These are phyloP conservation scores for Chrysotoxum bicinctum DNA, from an alignment of 2,888 invertebrate species.

Conservation along the genomic window DNA sequence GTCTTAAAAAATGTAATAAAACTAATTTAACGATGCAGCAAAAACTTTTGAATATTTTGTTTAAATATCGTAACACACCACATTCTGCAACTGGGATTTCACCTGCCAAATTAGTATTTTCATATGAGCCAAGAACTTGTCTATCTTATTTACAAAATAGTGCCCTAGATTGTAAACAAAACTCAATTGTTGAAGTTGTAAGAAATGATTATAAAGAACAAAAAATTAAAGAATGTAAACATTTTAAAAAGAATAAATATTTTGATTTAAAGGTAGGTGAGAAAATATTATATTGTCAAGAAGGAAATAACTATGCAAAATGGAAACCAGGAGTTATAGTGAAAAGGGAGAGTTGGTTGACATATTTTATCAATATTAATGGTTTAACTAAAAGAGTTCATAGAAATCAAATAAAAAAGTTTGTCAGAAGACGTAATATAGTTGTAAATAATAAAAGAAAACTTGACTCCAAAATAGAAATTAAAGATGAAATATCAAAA, in stretches of 20 bases:
- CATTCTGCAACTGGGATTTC: slow-evolving; percentile 30
- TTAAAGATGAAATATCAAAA: background rate
- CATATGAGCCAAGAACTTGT: background rate
- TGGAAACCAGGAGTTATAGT: background rate
- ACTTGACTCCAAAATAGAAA: background rate
- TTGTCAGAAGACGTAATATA: background rate
- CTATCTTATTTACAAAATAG: background rate
- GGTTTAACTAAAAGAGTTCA: background rate
- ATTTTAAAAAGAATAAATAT: background rate
- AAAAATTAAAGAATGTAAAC: background rate
- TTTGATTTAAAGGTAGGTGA: background rate
- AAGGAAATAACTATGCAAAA: background rate
- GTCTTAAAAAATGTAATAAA: slow-evolving; percentile 11
- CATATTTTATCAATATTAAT: background rate
- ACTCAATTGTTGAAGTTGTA: background rate
- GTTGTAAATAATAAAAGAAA: background rate
- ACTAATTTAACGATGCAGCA: background rate
- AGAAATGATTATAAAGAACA: background rate
- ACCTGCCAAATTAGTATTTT: slow-evolving; percentile 32
- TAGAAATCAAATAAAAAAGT: background rate
- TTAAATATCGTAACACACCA: slow-evolving; percentile 32
- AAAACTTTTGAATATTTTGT: slow-evolving; percentile 1
- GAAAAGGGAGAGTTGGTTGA: background rate
- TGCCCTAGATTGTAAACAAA: background rate
- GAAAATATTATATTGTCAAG: background rate